These are phyloP conservation scores for Leuciscus waleckii DNA, from an alignment of 2,797 vertebrate species.

Conservation along the genomic window DNA sequence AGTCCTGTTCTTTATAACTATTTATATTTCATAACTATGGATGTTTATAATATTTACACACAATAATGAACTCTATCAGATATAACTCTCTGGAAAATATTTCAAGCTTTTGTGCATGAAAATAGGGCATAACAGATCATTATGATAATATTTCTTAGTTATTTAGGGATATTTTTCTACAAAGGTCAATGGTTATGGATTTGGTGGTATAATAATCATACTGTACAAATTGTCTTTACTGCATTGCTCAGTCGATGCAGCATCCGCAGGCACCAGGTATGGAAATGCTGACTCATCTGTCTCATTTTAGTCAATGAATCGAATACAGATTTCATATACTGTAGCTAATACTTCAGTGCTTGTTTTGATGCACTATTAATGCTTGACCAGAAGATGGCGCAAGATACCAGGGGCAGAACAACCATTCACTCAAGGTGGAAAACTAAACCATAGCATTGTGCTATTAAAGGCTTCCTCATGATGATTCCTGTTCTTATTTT, in stretches of 20 bases:
- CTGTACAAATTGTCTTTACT: slow-evolving; percentile 10
- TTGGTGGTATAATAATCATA: background rate
- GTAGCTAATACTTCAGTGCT: background rate
- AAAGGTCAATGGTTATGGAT: background rate
- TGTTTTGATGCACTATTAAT: background rate
- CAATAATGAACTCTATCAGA: slow-evolving; percentile 14
- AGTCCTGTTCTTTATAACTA: slow-evolving; percentile 49
- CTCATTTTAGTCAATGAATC: slow-evolving; percentile 30
- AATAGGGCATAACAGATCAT: background rate
- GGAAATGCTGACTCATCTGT: slow-evolving; percentile 31
- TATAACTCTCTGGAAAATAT: slow-evolving; percentile 34
- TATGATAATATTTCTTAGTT: background rate
- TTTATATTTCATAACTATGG: background rate
- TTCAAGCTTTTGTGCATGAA: slow-evolving; percentile 15
- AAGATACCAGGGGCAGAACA: background rate
- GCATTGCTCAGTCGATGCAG: slow-evolving; percentile 33
- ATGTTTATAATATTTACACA: slow-evolving; percentile 24
- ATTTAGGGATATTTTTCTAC: background rate
- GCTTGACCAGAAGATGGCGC: background rate
- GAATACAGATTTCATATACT: slow-evolving; percentile 32
- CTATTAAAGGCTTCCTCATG: background rate
- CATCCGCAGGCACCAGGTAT: slow-evolving; percentile 28
- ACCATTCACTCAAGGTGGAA: background rate
- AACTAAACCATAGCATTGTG: background rate
- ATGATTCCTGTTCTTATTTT: background rate